Conservation (phyloP, 1,140 invertebrate genomes). For the Zaprionus davidi region DNA sequence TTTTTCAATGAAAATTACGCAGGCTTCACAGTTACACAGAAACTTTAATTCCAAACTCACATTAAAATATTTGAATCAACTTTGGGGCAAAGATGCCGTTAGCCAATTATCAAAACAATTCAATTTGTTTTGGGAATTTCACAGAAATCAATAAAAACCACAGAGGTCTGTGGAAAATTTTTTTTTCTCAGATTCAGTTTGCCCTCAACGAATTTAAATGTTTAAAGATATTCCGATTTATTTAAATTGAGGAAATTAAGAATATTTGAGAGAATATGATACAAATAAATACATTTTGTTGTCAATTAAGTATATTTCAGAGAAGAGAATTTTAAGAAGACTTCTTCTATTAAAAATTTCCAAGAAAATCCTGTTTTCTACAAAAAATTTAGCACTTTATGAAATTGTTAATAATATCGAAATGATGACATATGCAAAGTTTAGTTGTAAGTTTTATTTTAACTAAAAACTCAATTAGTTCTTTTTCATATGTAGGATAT, state of each 20-base stretch:
- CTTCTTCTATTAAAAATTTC: too few species aligned
- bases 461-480: neutral
- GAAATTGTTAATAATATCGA: neutral
- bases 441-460: neutral
- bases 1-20: neutral
- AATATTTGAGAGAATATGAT: neutral
- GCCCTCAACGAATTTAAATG: neutral
- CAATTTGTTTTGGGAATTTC: neutral
- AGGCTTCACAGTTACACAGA: neutral
- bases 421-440: neutral
- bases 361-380: too few species aligned
- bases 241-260: neutral
- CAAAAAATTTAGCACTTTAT: neutral
- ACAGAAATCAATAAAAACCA: neutral
- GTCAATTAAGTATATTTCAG: too few species aligned
- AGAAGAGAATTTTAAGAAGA: too few species aligned
- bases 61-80: constrained; percentile 1
- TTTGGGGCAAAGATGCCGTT: neutral
- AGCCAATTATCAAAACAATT: neutral
- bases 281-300: too few species aligned
- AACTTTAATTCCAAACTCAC: neutral
- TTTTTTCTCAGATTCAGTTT: too few species aligned
- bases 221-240: neutral
- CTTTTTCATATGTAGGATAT: neutral
- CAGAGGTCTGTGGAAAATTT: neutral